These are phyloP conservation scores for Philereme vetulata DNA, from an alignment of 2,888 invertebrate species.

Conservation along the genomic window DNA sequence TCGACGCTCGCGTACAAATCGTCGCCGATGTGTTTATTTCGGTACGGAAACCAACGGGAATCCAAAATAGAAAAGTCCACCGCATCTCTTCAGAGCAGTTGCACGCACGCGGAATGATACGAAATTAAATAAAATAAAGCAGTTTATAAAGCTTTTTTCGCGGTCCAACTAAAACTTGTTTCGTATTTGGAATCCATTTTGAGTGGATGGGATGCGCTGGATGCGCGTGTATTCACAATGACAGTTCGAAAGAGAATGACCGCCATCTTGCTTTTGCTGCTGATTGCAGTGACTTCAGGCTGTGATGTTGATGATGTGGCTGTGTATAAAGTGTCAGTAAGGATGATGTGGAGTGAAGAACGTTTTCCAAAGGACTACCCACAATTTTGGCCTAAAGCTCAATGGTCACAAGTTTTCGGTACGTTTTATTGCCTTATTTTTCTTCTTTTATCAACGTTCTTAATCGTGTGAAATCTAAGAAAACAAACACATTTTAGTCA, in stretches of 20 bases:
- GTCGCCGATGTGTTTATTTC: conserved; percentile 77
- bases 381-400: conserved; percentile 92
- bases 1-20: conserved; percentile 52
- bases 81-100: conserved; percentile 61
- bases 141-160: conserved; percentile 6
- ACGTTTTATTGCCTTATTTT: conserved; percentile 62
- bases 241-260: conserved; percentile 54
- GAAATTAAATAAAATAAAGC: conserved; percentile 39
- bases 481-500: conserved; percentile 28
- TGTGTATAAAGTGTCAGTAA: conserved; percentile 93
- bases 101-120: conserved; percentile 64
- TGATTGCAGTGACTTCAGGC: conserved; percentile 54
- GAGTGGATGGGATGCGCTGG: background rate
- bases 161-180: conserved; percentile 39
- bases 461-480: conserved; percentile 25
- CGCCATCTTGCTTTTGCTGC: conserved; percentile 69
- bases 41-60: conserved; percentile 62
- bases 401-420: conserved; percentile 97
- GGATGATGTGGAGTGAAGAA: conserved; percentile 94
- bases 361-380: conserved; percentile 96
- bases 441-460: conserved; percentile 23
- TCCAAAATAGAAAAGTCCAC: conserved; percentile 81
- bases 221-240: conserved; percentile 53
- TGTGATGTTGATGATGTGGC: conserved; percentile 92
- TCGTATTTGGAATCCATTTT: conserved; percentile 16